Percentiles rank a stretch among this genome's conserved stretches.
Conservation (phyloP, 92 coral and sea anemone genomes). For the Zoanthus sociatus region DNA sequence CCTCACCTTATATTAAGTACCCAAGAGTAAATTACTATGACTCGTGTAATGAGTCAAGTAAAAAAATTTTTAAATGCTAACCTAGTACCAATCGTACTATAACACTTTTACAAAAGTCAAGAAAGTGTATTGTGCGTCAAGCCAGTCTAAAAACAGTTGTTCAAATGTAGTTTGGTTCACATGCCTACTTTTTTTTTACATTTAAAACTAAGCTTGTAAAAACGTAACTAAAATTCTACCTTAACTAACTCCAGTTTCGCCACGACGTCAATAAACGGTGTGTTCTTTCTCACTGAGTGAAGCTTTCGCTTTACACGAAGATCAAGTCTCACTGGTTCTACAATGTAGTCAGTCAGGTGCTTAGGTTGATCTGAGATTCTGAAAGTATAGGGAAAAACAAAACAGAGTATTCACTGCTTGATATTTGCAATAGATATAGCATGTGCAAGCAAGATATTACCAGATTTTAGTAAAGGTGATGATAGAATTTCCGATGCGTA, state of each 20-base stretch:
- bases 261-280: not conserved
- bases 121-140: no score
- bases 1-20: no score
- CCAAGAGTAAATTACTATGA: no score
- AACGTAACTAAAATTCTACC: not conserved
- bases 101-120: no score
- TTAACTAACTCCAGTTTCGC: not conserved
- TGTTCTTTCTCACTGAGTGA: not conserved
- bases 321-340: constrained; percentile 84
- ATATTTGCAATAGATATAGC: no score
- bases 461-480: no score
- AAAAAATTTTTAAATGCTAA: no score
- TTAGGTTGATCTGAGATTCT: constrained; percentile 71
- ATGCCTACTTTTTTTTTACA: not conserved
- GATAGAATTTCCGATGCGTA: no score
- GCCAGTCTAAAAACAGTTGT: not conserved
- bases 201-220: not conserved
- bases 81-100: no score
- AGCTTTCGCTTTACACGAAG: constrained; percentile 40
- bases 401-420: no score
- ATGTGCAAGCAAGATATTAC: no score
- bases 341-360: constrained; percentile 62
- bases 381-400: not conserved
- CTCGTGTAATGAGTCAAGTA: no score
- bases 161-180: not conserved